A percentile compares a stretch with the other conserved stretches of the same genome.
Conservation (phyloP, 1,140 invertebrate genomes). For the Aporrectodea caliginosa region DNA sequence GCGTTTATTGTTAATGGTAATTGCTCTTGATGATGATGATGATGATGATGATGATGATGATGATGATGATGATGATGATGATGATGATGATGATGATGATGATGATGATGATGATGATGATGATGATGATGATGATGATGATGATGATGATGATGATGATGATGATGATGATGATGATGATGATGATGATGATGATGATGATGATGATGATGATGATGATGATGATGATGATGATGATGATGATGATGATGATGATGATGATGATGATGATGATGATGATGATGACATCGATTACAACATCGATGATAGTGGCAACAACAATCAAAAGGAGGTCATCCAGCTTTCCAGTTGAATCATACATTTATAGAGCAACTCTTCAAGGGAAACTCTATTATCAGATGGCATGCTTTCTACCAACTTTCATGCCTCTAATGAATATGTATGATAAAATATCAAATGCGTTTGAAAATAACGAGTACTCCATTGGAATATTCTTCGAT, state of each 20-base stretch:
- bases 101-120: conserved; percentile 21
- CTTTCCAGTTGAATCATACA: too few relatives aligned
- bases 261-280: conserved; percentile 8
- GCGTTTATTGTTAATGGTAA: too few relatives aligned
- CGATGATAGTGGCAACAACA: not conserved
- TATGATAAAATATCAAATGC: too few relatives aligned
- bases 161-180: not conserved
- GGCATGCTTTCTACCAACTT: too few relatives aligned
- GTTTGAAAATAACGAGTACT: too few relatives aligned
- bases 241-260: conserved; percentile 6
- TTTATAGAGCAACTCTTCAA: too few relatives aligned
- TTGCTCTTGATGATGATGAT: conserved; percentile 14
- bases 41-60: conserved; percentile 14
- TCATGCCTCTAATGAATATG: too few relatives aligned
- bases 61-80: conserved; percentile 14
- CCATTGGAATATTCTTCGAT: too few relatives aligned
- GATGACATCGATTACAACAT: not conserved
- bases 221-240: conserved; percentile 14
- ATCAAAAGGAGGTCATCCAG: too few relatives aligned
- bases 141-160: conserved; percentile 6
- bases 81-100: conserved; percentile 20
- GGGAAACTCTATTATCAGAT: too few relatives aligned
- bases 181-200: conserved; percentile 14
- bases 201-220: conserved; percentile 20
- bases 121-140: not conserved